These are phyloP conservation scores for Bombus affinis DNA, from an alignment of 1,140 invertebrate species.

Conservation along the genomic window DNA sequence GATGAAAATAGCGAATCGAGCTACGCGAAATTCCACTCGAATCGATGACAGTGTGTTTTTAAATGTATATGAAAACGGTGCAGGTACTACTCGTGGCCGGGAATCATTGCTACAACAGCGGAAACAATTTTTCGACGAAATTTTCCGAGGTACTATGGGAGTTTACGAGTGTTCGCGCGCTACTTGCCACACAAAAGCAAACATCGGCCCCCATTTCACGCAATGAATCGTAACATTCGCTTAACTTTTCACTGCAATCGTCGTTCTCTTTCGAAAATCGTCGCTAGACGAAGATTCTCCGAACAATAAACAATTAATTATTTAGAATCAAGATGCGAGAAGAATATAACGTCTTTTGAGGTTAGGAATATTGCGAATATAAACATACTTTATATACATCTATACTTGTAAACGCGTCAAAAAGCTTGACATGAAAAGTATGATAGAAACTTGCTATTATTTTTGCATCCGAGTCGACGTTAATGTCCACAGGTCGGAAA, in stretches of 20 bases:
- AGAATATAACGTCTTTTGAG: neutral
- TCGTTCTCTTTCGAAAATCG: neutral
- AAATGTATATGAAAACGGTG: constrained; percentile 25
- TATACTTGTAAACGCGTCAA: too few species aligned
- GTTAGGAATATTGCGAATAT: neutral
- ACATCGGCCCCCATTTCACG: neutral
- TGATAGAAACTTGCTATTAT: neutral
- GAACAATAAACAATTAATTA: neutral
- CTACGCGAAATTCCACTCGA: constrained; percentile 52
- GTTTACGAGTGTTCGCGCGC: neutral
- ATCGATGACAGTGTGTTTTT: constrained; percentile 46
- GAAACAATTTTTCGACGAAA: constrained; percentile 19
- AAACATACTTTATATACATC: too few species aligned
- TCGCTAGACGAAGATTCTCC: too few species aligned
- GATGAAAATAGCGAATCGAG: neutral
- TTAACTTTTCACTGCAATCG: neutral
- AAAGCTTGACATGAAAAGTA: neutral
- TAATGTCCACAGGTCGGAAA: constrained; percentile 1
- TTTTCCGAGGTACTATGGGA: neutral
- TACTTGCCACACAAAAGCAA: neutral
- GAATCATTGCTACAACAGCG: neutral
- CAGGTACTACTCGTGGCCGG: neutral
- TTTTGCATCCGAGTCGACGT: neutral
- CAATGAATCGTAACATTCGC: constrained; percentile 2
- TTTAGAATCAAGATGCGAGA: neutral